Conservation (phyloP, 1,140 invertebrate species). For the Drusus annulatus region DNA sequence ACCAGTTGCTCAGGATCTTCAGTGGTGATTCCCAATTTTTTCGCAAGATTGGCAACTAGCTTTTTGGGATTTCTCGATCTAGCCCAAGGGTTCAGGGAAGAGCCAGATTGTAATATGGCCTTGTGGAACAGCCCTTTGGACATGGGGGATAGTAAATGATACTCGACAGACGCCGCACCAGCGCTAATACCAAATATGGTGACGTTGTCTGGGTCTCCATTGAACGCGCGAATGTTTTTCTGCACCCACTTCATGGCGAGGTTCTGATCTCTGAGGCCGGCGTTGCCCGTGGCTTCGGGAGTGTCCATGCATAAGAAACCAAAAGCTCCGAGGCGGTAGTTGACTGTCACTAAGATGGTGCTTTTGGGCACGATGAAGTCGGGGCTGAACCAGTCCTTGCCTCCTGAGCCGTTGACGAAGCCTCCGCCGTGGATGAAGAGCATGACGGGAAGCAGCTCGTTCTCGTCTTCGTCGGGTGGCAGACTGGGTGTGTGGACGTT, state of each 20-base stretch:
- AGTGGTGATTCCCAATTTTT: slow-evolving; percentile 4
- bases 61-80: slow-evolving; percentile 57
- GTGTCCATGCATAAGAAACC: slow-evolving; percentile 73
- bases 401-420: slow-evolving; percentile 12
- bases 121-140: slow-evolving; percentile 49
- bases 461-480: not conserved
- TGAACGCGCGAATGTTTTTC: slow-evolving; percentile 66
- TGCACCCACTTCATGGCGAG: slow-evolving; percentile 70
- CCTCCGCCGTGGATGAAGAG: slow-evolving; percentile 37
- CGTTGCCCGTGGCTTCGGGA: slow-evolving; percentile 61
- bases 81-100: slow-evolving; percentile 43
- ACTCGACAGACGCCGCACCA: slow-evolving; percentile 48
- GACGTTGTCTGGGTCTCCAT: slow-evolving; percentile 67
- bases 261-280: slow-evolving; percentile 57
- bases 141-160: slow-evolving; percentile 49
- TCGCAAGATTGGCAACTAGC: not conserved
- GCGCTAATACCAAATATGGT: slow-evolving; percentile 64
- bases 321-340: slow-evolving; percentile 68
- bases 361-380: slow-evolving; percentile 68
- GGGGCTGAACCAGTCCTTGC: slow-evolving; percentile 53
- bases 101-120: slow-evolving; percentile 55
- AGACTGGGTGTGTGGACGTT: slow-evolving; percentile 19
- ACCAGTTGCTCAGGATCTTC: slow-evolving; percentile 60
- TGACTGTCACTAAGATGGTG: slow-evolving; percentile 69
- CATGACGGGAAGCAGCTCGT: slow-evolving; percentile 23